Conservation (phyloP, 2,888 invertebrate species). For the Melanotus villosus region DNA sequence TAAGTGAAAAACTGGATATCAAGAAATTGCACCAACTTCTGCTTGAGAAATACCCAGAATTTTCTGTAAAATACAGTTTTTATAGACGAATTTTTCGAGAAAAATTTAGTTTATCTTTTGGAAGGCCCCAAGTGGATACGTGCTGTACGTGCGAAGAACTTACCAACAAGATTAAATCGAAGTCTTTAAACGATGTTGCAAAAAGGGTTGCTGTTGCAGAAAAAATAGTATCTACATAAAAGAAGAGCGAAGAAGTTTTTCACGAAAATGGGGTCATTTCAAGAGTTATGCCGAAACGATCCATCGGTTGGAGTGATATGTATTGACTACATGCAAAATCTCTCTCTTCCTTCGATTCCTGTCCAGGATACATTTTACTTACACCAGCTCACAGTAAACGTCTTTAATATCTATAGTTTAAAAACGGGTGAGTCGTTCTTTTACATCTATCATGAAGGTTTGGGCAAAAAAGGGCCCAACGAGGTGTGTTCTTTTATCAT, state of each 20-base stretch:
- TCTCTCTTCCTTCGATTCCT: constrained; percentile 46
- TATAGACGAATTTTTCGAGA: too few relatives aligned
- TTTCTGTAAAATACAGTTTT: background rate
- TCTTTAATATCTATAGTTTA: constrained; percentile 45
- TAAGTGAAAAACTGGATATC: constrained; percentile 2
- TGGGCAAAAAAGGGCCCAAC: constrained; percentile 35
- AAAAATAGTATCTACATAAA: constrained; percentile 41
- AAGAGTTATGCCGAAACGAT: constrained; percentile 29
- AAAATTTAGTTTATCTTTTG: too few relatives aligned
- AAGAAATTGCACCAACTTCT: background rate
- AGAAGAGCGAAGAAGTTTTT: constrained; percentile 47
- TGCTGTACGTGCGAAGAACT: background rate
- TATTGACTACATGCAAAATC: constrained; percentile 50
- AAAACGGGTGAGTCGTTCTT: constrained; percentile 39
- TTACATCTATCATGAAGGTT: constrained; percentile 38
- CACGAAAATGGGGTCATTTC: constrained; percentile 35
- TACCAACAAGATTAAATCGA: constrained; percentile 41
- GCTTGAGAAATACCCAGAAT: background rate
- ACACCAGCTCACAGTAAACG: constrained; percentile 45
- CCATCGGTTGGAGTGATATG: constrained; percentile 40
- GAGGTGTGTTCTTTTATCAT: constrained; percentile 41
- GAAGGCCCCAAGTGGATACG: too few relatives aligned
- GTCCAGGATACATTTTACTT: constrained; percentile 52
- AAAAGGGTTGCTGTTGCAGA: constrained; percentile 46
- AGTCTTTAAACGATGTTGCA: constrained; percentile 38